Conservation (phyloP, 2,888 invertebrate species). For the Tetrapedia diversipes region DNA sequence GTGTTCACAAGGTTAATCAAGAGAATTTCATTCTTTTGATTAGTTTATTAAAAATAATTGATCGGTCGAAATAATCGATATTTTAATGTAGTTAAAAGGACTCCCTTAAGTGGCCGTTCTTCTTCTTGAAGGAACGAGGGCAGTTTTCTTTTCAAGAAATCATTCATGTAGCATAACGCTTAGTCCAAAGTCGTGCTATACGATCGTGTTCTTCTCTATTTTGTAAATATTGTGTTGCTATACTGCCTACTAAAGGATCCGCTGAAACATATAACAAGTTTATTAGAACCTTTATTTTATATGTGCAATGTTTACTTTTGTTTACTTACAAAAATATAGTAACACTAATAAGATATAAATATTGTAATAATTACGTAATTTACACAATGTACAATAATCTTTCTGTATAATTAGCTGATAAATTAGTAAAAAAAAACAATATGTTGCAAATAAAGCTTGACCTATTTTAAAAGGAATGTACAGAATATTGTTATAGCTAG, state of each 20-base stretch:
- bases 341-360: no score
- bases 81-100: conserved; percentile 37
- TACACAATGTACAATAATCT: no score
- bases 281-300: no score
- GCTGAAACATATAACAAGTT: conserved; percentile 85
- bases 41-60: conserved; percentile 30
- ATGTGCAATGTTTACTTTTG: no score
- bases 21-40: neutral
- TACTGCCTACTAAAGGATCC: conserved; percentile 98
- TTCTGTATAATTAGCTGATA: no score
- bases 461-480: no score
- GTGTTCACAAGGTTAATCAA: no score
- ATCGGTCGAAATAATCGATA: conserved; percentile 49
- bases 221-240: conserved; percentile 98
- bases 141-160: conserved; percentile 23
- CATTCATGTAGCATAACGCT: conserved; percentile 96
- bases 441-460: no score
- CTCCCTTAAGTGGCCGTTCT: conserved; percentile 43
- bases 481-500: no score
- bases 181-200: conserved; percentile 99
- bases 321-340: neutral
- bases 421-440: no score
- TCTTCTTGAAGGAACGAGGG: conserved; percentile 40
- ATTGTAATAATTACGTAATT: no score
- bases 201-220: conserved; percentile 99